Percentiles rank a stretch among this genome's conserved stretches.
These are phyloP conservation scores for Sialia sialis DNA, from an alignment of 2,113 vertebrate genomes.

Conservation along the genomic window DNA sequence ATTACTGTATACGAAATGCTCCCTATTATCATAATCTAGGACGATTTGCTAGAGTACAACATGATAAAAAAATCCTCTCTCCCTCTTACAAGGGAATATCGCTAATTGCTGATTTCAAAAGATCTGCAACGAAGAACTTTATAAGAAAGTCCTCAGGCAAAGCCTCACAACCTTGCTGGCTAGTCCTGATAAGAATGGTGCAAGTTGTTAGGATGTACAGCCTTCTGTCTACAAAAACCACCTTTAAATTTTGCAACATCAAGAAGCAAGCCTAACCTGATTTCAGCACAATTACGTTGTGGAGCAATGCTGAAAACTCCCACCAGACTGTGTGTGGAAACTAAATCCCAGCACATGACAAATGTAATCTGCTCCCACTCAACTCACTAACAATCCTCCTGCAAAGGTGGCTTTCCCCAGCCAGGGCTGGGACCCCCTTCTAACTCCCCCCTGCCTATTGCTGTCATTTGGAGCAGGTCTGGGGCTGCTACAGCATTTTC, in stretches of 20 bases:
- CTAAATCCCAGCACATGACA: not conserved
- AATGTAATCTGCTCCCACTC: not conserved
- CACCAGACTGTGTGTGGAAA: not conserved
- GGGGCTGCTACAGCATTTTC: not conserved
- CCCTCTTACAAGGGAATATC: not conserved
- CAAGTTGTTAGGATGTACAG: not conserved
- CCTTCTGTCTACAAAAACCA: not conserved
- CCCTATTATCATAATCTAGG: not conserved
- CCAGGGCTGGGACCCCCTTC: not conserved
- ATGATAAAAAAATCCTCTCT: not conserved
- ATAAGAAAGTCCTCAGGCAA: not conserved
- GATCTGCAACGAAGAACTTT: not conserved
- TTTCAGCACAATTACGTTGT: not conserved
- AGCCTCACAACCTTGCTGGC: not conserved
- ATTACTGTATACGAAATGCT: accelerated
- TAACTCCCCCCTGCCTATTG: not conserved
- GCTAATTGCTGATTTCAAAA: not conserved
- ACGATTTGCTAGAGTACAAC: not conserved
- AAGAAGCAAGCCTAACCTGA: not conserved
- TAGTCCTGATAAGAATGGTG: not conserved
- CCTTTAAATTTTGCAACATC: not conserved
- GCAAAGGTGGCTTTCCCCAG: not conserved
- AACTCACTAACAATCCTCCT: not conserved
- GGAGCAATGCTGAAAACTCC: not conserved
- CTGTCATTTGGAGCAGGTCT: not conserved